Evolutionary conservation across 1,140 invertebrate genomes (phyloP).

Genomic region (Zaprionus ornatus): DNA sequence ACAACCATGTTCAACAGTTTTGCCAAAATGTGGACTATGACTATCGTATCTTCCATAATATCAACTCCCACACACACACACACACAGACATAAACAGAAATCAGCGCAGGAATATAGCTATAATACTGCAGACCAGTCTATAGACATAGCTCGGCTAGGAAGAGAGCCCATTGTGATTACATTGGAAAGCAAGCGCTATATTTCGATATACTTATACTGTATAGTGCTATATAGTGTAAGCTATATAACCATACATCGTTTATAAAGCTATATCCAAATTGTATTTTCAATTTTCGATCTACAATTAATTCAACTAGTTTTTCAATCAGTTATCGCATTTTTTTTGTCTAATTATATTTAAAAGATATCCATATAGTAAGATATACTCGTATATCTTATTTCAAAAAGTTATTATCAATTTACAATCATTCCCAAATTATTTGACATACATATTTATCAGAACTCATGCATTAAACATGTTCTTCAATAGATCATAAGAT

Average conservation of each 20-base stretch:
- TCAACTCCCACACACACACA: constrained; percentile 33
- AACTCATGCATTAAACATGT: no score
- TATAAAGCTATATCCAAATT: not conserved
- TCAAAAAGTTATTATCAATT: not conserved
- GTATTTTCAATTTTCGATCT: no score
- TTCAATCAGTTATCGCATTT: no score
- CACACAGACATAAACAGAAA: not conserved
- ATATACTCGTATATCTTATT: no score
- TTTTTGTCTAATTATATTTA: no score
- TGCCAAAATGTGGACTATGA: constrained; percentile 84
- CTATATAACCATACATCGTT: not conserved
- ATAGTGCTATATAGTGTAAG: no score
- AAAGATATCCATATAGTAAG: no score
- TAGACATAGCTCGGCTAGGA: not conserved
- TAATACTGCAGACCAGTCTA: constrained; percentile 19
- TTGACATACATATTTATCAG: no score
- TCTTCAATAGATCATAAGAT: not conserved
- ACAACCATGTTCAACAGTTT: constrained; percentile 72
- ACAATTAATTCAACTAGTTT: no score
- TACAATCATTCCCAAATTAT: not conserved
- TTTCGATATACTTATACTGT: no score
- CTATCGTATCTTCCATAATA: constrained; percentile 83
- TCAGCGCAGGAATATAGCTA: constrained; percentile 3
- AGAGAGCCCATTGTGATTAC: constrained; percentile 17
- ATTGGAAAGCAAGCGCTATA: not conserved